Percentiles rank a stretch among this genome's conserved stretches.
Conservation (phyloP, 1,140 invertebrate species). For the Agraylea sexmaculata region DNA sequence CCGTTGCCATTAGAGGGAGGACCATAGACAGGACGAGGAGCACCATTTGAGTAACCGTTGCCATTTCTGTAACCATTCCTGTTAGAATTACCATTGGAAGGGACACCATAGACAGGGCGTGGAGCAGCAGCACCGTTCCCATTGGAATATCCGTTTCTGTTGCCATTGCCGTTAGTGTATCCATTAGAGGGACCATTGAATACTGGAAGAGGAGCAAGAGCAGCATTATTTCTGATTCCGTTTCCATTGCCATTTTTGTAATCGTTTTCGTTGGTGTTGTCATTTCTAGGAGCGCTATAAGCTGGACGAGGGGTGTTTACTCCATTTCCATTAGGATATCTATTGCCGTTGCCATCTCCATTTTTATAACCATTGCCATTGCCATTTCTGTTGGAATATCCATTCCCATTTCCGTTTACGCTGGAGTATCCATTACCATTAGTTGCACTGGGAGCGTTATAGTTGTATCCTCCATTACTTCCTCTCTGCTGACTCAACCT, state of each 20-base stretch:
- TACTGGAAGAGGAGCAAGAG: too few species aligned
- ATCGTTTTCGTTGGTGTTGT: too few species aligned
- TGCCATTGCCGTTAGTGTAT: slow-evolving; percentile 3
- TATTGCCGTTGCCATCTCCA: slow-evolving; percentile 7
- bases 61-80: slow-evolving; percentile 15
- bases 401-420: slow-evolving; percentile 6
- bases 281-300: too few species aligned
- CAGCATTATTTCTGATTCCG: slow-evolving; percentile 6
- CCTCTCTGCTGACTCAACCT: slow-evolving; percentile 8
- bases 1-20: slow-evolving; percentile 3
- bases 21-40: not conserved
- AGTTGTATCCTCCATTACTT: slow-evolving; percentile 13
- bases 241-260: slow-evolving; percentile 11
- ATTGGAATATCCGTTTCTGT: slow-evolving; percentile 6
- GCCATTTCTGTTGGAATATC: slow-evolving; percentile 7
- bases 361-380: slow-evolving; percentile 12
- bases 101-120: not conserved
- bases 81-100: slow-evolving; percentile 19
- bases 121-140: not conserved
- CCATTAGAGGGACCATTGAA: slow-evolving; percentile 7
- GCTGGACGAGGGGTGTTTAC: too few species aligned
- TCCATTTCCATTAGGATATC: slow-evolving; percentile 11
- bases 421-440: slow-evolving; percentile 9
- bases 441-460: slow-evolving; percentile 4
- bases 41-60: not conserved